phyloP scores from a whole-genome alignment of 2,113 vertebrate genomes.

The Loxodonta africana region DNA sequence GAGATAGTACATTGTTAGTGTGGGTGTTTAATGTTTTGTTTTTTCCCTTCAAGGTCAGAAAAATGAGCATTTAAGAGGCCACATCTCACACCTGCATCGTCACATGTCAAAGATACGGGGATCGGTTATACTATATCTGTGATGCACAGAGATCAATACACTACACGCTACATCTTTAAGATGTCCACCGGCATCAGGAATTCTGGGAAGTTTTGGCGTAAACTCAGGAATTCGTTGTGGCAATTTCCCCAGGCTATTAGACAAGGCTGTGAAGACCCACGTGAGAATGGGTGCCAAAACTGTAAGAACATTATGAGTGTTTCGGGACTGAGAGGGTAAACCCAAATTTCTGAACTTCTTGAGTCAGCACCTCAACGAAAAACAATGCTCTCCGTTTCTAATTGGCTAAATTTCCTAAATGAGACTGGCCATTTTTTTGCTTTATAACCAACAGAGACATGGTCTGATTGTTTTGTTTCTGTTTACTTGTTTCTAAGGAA shows the following conservation, averaged over 20 bases:
- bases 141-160: too few species aligned
- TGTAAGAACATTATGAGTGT: background rate
- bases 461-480: background rate
- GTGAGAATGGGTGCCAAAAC: too few species aligned
- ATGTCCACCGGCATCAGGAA: background rate
- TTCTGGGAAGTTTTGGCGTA: background rate
- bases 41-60: background rate
- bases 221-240: background rate
- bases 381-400: background rate
- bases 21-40: background rate
- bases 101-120: background rate
- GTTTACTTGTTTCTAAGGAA: background rate
- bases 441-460: background rate
- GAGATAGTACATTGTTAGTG: background rate
- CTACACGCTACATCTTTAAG: background rate
- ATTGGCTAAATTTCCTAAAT: background rate
- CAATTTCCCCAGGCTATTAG: background rate
- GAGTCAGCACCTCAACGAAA: background rate
- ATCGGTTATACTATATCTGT: background rate
- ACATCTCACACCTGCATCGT: background rate
- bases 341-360: accelerated
- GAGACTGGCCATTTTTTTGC: background rate
- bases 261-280: background rate
- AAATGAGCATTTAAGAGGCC: background rate
- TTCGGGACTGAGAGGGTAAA: background rate